Evolutionary conservation across 1,140 invertebrate genomes (phyloP).

Genomic region (Drosophila repletoides): DNA sequence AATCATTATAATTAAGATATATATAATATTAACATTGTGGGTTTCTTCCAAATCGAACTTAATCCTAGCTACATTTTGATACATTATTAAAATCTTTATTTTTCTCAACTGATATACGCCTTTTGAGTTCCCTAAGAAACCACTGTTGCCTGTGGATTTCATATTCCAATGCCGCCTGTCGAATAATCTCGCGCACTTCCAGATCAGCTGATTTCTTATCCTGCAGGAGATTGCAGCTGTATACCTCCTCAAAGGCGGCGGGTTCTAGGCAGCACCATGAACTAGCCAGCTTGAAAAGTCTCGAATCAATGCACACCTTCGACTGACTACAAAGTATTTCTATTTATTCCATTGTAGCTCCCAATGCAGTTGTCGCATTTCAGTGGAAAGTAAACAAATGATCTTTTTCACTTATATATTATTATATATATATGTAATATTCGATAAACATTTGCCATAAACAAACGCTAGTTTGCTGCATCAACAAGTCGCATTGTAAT

Average conservation of each 20-base stretch:
- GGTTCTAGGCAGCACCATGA: slow-evolving; percentile 32
- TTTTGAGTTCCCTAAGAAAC: slow-evolving; percentile 1
- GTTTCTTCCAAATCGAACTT: too few relatives aligned
- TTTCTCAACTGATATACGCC: too few relatives aligned
- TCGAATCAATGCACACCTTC: background rate
- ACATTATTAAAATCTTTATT: too few relatives aligned
- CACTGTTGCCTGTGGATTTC: slow-evolving; percentile 29
- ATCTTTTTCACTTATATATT: background rate
- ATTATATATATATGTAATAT: background rate
- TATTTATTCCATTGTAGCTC: background rate
- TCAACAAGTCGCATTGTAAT: slow-evolving; percentile 56
- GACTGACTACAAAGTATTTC: slow-evolving; percentile 21
- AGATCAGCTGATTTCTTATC: background rate
- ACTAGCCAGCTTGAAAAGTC: slow-evolving; percentile 23
- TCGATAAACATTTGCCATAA: slow-evolving; percentile 27
- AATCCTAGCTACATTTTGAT: background rate
- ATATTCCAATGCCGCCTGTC: slow-evolving; percentile 42
- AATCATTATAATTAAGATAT: too few relatives aligned
- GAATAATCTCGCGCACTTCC: slow-evolving; percentile 43
- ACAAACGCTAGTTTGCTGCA: slow-evolving; percentile 19
- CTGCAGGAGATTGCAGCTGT: background rate
- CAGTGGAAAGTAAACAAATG: slow-evolving; percentile 13
- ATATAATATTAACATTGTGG: too few relatives aligned
- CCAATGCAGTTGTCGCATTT: background rate
- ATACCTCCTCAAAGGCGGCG: slow-evolving; percentile 51